phyloP scores from a whole-genome alignment of 2,113 vertebrate genomes.

The Oxyura jamaicensis region DNA sequence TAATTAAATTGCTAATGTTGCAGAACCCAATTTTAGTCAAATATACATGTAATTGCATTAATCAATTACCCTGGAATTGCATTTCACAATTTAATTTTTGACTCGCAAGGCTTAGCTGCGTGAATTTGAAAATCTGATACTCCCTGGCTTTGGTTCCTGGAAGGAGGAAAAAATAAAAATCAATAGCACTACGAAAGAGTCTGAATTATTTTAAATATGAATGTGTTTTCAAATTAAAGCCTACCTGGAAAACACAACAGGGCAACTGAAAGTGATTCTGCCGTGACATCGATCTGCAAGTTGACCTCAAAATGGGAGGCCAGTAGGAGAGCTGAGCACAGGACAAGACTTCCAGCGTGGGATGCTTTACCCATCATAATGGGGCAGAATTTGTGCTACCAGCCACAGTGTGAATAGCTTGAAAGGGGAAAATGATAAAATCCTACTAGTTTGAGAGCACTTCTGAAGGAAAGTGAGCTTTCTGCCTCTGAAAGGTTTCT shows the following conservation, averaged over 20 bases:
- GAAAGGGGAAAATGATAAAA: neutral
- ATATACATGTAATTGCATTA: slow-evolving; percentile 40
- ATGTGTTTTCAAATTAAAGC: neutral
- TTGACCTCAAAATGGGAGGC: neutral
- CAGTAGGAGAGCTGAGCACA: neutral
- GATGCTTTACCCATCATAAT: neutral
- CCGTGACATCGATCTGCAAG: neutral
- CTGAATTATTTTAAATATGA: neutral
- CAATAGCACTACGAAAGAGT: neutral
- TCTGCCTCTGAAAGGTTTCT: neutral
- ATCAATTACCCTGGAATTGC: slow-evolving; percentile 54
- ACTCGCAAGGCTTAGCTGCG: slow-evolving; percentile 15
- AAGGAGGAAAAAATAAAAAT: neutral
- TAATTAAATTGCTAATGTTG: slow-evolving; percentile 33
- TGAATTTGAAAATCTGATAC: neutral
- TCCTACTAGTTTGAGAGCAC: too few species aligned
- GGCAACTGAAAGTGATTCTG: neutral
- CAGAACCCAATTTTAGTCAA: slow-evolving; percentile 42
- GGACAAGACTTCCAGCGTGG: neutral
- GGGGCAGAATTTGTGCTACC: neutral
- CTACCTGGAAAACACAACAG: neutral
- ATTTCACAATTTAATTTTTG: slow-evolving; percentile 9
- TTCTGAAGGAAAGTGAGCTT: neutral
- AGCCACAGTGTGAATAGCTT: neutral
- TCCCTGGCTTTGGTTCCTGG: neutral